These are phyloP conservation scores for Batillaria attramentaria DNA, from an alignment of 1,140 invertebrate species.

Conservation along the genomic window DNA sequence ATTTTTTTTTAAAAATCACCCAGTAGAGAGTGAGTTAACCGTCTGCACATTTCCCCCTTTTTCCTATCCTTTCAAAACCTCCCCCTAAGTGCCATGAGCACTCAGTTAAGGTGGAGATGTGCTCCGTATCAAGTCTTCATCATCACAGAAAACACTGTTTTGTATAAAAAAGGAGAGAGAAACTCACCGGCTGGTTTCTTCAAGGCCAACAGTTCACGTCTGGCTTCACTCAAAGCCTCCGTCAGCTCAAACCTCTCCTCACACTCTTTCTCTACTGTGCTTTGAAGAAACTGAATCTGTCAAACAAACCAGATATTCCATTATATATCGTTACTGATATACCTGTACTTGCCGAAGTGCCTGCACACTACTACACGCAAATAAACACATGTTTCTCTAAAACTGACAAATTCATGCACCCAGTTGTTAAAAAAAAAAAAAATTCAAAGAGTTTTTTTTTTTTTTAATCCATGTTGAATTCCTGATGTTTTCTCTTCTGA, in stretches of 20 bases:
- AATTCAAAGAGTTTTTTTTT: background rate
- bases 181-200: constrained; percentile 64
- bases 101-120: no score
- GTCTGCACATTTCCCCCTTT: background rate
- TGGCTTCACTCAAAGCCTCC: constrained; percentile 65
- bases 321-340: no score
- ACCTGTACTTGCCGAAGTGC: no score
- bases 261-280: constrained; percentile 68
- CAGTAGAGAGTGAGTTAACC: background rate
- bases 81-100: no score
- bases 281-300: constrained; percentile 57
- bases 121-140: background rate
- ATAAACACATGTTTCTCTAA: no score
- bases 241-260: constrained; percentile 69
- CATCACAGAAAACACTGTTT: no score
- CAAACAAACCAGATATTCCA: background rate
- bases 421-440: no score
- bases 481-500: background rate
- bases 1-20: background rate
- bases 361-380: no score
- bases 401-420: no score
- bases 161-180: background rate
- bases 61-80: background rate
- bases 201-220: constrained; percentile 61
- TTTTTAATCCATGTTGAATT: background rate